Conservation (phyloP, 2,797 vertebrate genomes). For the Coccyzus lansbergi region DNA sequence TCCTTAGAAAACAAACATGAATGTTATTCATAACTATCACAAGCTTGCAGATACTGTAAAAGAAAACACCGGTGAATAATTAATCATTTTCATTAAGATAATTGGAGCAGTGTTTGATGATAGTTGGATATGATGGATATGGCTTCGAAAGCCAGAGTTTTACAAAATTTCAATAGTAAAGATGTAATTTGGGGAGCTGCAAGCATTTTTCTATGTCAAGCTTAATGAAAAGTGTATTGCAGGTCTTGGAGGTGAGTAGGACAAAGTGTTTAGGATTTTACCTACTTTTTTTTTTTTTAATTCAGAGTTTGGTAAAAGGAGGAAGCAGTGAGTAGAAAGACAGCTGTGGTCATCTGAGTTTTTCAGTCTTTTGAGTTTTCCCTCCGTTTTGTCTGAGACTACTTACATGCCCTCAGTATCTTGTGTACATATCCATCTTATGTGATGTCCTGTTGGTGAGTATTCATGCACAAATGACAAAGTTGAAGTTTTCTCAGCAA, state of each 20-base stretch:
- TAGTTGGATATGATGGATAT: neutral
- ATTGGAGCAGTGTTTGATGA: slow-evolving; percentile 34
- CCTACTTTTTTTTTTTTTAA: neutral
- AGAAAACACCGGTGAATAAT: slow-evolving; percentile 71
- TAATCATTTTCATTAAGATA: slow-evolving; percentile 67
- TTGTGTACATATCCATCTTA: neutral
- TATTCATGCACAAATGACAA: neutral
- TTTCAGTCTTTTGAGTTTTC: neutral
- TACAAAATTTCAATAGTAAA: neutral
- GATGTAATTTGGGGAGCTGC: neutral
- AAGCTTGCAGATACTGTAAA: neutral
- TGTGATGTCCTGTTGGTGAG: neutral
- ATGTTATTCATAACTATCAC: slow-evolving; percentile 53
- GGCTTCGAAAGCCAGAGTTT: neutral
- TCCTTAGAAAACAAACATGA: slow-evolving; percentile 45
- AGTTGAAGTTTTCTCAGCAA: neutral
- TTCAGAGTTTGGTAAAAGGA: neutral
- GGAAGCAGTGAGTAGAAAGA: neutral
- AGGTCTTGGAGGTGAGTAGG: neutral
- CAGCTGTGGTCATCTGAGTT: neutral
- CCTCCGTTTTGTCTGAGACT: neutral
- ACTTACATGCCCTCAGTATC: neutral
- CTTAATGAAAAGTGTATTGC: neutral
- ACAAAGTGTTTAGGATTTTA: neutral
- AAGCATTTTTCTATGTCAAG: neutral